Percentiles rank a stretch among this genome's conserved stretches.
phyloP scores from a whole-genome alignment of 2,888 invertebrate genomes.

The Calameuta idolon region DNA sequence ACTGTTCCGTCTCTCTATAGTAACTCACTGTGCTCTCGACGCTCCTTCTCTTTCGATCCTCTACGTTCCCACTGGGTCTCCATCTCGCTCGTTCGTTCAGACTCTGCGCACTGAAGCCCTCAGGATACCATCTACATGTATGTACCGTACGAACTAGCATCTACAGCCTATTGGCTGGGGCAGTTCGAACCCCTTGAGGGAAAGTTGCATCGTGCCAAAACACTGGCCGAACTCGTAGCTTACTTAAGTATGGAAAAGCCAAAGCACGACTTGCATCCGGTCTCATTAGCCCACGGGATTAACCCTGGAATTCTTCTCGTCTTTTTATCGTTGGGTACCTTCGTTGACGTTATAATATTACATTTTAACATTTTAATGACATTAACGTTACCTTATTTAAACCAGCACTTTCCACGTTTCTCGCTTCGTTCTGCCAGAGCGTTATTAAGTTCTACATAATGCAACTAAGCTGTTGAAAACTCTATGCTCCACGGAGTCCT shows the following conservation, averaged over 20 bases:
- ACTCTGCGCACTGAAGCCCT: slow-evolving; percentile 8
- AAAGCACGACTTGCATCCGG: not conserved
- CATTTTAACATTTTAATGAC: not conserved
- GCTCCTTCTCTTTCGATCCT: slow-evolving; percentile 6
- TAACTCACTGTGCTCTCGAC: not conserved
- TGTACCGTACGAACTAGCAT: not conserved
- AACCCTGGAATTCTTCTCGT: not conserved
- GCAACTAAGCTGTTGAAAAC: not conserved
- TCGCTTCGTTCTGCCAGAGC: not conserved
- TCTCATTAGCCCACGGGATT: not conserved
- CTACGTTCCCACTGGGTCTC: not conserved
- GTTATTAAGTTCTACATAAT: not conserved
- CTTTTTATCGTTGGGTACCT: not conserved
- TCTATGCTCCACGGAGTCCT: not conserved
- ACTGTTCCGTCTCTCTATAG: slow-evolving; percentile 19
- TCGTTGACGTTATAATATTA: not conserved
- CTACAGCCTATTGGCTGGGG: not conserved
- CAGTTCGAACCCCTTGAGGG: not conserved
- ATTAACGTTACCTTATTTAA: not conserved
- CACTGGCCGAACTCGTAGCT: not conserved
- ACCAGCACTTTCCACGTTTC: not conserved
- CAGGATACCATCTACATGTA: not conserved
- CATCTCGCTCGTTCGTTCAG: slow-evolving; percentile 6
- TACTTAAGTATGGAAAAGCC: not conserved
- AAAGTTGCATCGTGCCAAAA: not conserved